Evolutionary conservation across 2,888 invertebrate species (phyloP), one percentile per base, ranked within the genome.

Genomic region (Linnaemya vulpina): DNA sequence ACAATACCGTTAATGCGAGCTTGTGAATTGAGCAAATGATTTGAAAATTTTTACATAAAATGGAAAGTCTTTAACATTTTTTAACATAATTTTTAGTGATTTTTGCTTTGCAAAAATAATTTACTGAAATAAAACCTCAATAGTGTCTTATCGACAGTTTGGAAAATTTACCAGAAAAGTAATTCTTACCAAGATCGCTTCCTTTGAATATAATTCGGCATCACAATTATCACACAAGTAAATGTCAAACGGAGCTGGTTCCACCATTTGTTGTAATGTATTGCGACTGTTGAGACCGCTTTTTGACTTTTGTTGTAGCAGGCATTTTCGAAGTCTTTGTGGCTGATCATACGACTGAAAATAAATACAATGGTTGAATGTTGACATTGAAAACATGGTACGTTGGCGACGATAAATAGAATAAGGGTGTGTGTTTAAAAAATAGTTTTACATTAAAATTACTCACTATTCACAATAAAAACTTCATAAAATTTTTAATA

Each of bases 151-250:
- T n/a, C n/a, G 0, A 38, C 20, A 9, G 40, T 40, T 62, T 20
- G 0, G 20, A 4, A 63, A 13, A 22, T 17, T 3, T 11, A 20
- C 15, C 13, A 43, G 13, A 13, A 35, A 35, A 67, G 51, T 10
- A 38, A 15, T 43, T 87, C 87, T 89, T 92, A 94, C 94, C 93
- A 93, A 92, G 89, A 94, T 94, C 87, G 94, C 93, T 86, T 93
- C 92, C 67, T 93, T 91, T 65, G 94, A 93, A 86, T 95, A 94
- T 90, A 96, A 94, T 91, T 95, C 95, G 82, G 95, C 95, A 91
- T 96, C 96, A 91, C 96, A 96, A 89, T 94, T 95, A 89, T 96
- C 96, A 92, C 96, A 96, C 67, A 96, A 93, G 91, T 95, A 96
- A 88, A 96, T 95, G 89, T 96, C 95, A 86, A 94, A 93, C 20